phyloP scores from a whole-genome alignment of 2,888 invertebrate genomes.

The Molanna angustata region DNA sequence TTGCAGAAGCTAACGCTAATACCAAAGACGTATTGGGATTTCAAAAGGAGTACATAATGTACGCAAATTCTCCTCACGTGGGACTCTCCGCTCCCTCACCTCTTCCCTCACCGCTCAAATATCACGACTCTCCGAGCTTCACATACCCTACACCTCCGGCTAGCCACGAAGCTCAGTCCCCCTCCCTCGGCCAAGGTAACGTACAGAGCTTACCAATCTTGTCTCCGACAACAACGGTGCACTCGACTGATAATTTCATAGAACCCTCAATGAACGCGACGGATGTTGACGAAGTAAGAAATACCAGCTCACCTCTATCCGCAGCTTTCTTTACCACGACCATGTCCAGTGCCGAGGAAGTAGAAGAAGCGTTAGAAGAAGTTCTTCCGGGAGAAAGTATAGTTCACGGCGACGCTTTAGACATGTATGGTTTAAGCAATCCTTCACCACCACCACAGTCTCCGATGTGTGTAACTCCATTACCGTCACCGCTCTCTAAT shows the following conservation, averaged over 20 bases:
- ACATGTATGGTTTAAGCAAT: conserved; percentile 52
- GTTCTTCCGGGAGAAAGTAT: conserved; percentile 77
- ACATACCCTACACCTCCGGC: conserved; percentile 86
- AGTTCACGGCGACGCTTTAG: conserved; percentile 49
- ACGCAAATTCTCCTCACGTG: conserved; percentile 38
- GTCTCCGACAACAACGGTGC: conserved; percentile 38
- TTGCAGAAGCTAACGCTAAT: conserved; percentile 25
- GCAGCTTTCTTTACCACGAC: conserved; percentile 82
- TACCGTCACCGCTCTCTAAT: conserved; percentile 49
- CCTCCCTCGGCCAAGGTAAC: conserved; percentile 47
- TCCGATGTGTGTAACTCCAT: conserved; percentile 56
- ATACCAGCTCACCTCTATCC: conserved; percentile 76
- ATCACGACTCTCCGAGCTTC: conserved; percentile 69
- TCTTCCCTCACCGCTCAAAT: conserved; percentile 60
- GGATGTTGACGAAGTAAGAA: conserved; percentile 59
- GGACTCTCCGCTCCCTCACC: conserved; percentile 56
- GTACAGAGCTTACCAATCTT: conserved; percentile 42
- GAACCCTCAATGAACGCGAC: conserved; percentile 40
- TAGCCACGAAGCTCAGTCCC: conserved; percentile 72
- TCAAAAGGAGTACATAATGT: conserved; percentile 42
- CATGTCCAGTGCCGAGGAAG: conserved; percentile 83
- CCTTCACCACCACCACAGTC: conserved; percentile 63
- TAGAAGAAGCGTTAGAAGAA: conserved; percentile 82
- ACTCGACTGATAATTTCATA: conserved; percentile 26
- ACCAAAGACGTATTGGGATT: conserved; percentile 38